Evolutionary conservation across 2,888 invertebrate species (phyloP).

Genomic region (Tethea ocularis): DNA sequence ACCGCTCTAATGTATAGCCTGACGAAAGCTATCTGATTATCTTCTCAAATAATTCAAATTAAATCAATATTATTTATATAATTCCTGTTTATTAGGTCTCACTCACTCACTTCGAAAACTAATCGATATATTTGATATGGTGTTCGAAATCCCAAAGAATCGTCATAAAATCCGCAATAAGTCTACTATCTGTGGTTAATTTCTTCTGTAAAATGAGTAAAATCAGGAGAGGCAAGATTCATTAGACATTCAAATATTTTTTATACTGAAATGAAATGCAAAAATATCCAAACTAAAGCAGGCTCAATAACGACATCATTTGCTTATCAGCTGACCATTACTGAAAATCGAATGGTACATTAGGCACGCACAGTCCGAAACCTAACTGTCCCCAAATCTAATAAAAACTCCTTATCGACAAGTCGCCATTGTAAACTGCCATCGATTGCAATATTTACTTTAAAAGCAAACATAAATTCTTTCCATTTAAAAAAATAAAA

Average conservation of each 20-base stretch:
- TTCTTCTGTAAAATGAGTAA: not conserved
- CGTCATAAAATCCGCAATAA: not conserved
- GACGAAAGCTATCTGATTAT: slow-evolving; percentile 75
- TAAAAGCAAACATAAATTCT: slow-evolving; percentile 76
- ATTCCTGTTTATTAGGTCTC: too few relatives aligned
- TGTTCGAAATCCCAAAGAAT: not conserved
- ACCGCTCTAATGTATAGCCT: slow-evolving; percentile 67
- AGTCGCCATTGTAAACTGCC: slow-evolving; percentile 69
- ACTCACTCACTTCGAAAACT: too few relatives aligned
- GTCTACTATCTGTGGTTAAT: not conserved
- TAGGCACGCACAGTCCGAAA: slow-evolving; percentile 77
- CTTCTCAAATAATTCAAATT: slow-evolving; percentile 48
- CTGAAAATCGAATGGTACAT: slow-evolving; percentile 82
- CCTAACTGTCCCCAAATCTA: slow-evolving; percentile 64
- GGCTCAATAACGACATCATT: slow-evolving; percentile 79
- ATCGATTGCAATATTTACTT: slow-evolving; percentile 77
- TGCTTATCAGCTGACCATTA: slow-evolving; percentile 84
- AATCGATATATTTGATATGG: too few relatives aligned
- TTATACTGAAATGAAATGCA: slow-evolving; percentile 49
- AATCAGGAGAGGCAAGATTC: too few relatives aligned
- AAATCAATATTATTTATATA: slow-evolving; percentile 18
- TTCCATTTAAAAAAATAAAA: slow-evolving; percentile 80
- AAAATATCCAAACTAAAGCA: slow-evolving; percentile 71
- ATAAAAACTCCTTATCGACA: slow-evolving; percentile 80
- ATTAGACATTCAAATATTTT: slow-evolving; percentile 8